phyloP scores from a whole-genome alignment of 2,113 vertebrate genomes.

The Corydoras sp. region DNA sequence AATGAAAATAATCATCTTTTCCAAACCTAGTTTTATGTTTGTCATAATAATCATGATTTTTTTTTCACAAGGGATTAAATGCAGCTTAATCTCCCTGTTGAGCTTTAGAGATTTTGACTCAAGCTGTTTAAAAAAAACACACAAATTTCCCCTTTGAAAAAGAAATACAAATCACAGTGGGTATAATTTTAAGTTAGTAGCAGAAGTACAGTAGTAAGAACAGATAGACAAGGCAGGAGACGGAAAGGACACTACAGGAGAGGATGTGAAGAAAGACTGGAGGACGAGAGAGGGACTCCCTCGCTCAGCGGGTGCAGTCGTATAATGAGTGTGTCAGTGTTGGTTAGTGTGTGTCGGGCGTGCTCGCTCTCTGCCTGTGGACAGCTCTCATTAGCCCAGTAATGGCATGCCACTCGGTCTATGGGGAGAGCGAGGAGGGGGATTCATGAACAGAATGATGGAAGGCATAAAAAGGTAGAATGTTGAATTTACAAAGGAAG shows the following conservation, averaged over 20 bases:
- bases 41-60: too few species aligned
- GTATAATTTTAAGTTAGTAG: slow-evolving; percentile 5
- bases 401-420: slow-evolving; percentile 68
- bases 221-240: slow-evolving; percentile 20
- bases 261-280: slow-evolving; percentile 16
- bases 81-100: not conserved
- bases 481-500: too few species aligned
- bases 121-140: not conserved
- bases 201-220: slow-evolving; percentile 9
- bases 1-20: too few species aligned
- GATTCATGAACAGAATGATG: slow-evolving; percentile 6
- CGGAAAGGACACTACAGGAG: slow-evolving; percentile 23
- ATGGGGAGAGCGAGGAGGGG: slow-evolving; percentile 31
- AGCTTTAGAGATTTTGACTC: not conserved
- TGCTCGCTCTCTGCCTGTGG: slow-evolving; percentile 60
- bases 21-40: too few species aligned
- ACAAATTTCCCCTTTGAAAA: slow-evolving; percentile 3
- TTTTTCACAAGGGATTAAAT: too few species aligned
- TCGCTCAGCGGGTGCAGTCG: slow-evolving; percentile 55
- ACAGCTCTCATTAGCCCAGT: slow-evolving; percentile 74
- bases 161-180: slow-evolving; percentile 9
- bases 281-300: slow-evolving; percentile 35
- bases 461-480: slow-evolving; percentile 20
- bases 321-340: slow-evolving; percentile 77
- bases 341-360: slow-evolving; percentile 61